Evolutionary conservation across 1,140 invertebrate genomes (phyloP).

Genomic region (Andrena cerasifolii): DNA sequence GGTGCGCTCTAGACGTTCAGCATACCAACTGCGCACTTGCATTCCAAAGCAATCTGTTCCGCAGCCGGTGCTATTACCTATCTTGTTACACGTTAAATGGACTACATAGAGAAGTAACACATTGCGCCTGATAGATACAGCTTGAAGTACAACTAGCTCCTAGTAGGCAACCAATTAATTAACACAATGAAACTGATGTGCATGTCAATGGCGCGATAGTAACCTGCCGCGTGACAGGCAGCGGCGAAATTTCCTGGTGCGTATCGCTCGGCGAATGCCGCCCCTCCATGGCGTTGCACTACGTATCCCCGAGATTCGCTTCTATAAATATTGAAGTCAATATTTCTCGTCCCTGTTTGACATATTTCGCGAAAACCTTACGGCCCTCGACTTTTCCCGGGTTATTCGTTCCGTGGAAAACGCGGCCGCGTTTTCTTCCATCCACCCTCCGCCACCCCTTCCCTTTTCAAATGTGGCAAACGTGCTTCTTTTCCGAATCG

Average conservation of each 20-base stretch:
- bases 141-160: no score
- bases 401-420: slow-evolving; percentile 21
- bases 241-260: not conserved
- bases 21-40: no score
- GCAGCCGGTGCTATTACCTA: no score
- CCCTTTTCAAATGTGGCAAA: not conserved
- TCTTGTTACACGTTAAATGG: no score
- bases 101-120: no score
- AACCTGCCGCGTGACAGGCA: not conserved
- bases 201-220: not conserved
- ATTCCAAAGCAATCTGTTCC: no score
- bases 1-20: no score
- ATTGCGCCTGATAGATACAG: no score
- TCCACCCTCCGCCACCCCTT: not conserved
- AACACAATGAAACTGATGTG: no score
- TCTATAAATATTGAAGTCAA: slow-evolving; percentile 38
- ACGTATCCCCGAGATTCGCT: slow-evolving; percentile 19
- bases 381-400: slow-evolving; percentile 4
- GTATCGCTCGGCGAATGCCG: not conserved
- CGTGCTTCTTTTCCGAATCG: slow-evolving; percentile 2
- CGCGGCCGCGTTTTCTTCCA: slow-evolving; percentile 4
- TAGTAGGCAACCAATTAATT: no score
- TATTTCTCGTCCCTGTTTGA: slow-evolving; percentile 30
- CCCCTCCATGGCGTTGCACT: not conserved
- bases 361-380: slow-evolving; percentile 7